Percentiles rank a stretch among this genome's conserved stretches.
These are phyloP conservation scores for Eulemur macaco DNA, from an alignment of 2,113 vertebrate species.

Conservation along the genomic window DNA sequence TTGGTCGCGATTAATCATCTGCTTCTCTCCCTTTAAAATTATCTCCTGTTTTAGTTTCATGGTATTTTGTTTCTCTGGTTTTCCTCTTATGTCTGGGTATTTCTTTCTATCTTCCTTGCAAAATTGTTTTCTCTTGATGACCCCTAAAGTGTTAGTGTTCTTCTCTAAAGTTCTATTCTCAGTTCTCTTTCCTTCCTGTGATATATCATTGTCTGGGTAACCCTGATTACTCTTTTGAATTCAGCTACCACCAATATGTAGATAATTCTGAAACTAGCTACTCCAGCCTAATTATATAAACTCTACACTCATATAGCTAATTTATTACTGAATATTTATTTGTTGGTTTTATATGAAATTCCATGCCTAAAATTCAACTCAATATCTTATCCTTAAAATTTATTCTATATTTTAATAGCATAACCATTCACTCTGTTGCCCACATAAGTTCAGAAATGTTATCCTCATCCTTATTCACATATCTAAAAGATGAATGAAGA, in stretches of 20 bases:
- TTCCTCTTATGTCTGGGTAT: neutral
- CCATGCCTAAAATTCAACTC: neutral
- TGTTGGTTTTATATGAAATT: neutral
- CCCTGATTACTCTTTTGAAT: neutral
- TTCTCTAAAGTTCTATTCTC: neutral
- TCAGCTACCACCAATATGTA: neutral
- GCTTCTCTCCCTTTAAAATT: neutral
- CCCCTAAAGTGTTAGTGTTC: neutral
- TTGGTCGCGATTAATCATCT: neutral
- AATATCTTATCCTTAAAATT: neutral
- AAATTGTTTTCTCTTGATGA: neutral
- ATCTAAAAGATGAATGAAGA: neutral
- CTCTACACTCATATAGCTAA: neutral
- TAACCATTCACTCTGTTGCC: neutral
- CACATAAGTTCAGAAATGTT: neutral
- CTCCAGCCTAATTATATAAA: neutral
- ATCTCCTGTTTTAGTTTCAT: neutral
- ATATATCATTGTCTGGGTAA: neutral
- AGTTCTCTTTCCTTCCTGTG: neutral
- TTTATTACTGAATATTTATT: neutral
- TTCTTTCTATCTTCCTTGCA: neutral
- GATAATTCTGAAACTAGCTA: neutral
- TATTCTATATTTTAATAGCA: neutral
- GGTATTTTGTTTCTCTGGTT: neutral
- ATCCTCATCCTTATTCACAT: neutral